Evolutionary conservation across 2,113 vertebrate genomes (phyloP).

Genomic region (Phalacrocorax carbo): DNA sequence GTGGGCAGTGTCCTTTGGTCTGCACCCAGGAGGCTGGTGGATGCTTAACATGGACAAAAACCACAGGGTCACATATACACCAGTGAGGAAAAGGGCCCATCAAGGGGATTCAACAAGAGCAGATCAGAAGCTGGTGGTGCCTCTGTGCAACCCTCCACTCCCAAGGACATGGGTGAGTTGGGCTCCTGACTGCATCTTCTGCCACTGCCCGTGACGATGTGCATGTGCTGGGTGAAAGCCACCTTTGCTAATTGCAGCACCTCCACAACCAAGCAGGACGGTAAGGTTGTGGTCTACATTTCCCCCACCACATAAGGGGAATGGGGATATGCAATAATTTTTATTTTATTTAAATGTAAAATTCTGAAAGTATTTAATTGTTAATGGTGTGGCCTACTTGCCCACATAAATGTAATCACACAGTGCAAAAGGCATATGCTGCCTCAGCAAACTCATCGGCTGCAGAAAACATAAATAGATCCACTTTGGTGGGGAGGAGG

Average conservation of each 20-base stretch:
- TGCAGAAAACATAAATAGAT: background rate
- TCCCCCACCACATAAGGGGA: background rate
- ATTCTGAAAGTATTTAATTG: background rate
- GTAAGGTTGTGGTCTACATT: background rate
- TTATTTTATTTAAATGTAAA: background rate
- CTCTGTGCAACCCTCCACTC: background rate
- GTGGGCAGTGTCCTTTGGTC: background rate
- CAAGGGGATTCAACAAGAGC: background rate
- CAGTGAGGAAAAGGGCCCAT: background rate
- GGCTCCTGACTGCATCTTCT: background rate
- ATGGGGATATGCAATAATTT: background rate
- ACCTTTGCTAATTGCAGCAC: background rate
- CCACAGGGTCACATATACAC: background rate
- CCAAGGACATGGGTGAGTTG: accelerated
- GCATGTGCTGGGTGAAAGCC: background rate
- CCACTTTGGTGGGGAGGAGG: background rate
- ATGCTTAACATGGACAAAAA: accelerated
- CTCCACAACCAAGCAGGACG: background rate
- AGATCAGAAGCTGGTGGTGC: background rate
- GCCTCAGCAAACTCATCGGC: background rate
- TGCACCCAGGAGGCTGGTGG: background rate
- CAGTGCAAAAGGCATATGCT: background rate
- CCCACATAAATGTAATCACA: background rate
- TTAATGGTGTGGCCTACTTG: background rate
- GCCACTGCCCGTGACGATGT: background rate